Base-by-base conservation (phyloP, 2,113 vertebrate species). In the Rhizomys pruinosus region DNA sequence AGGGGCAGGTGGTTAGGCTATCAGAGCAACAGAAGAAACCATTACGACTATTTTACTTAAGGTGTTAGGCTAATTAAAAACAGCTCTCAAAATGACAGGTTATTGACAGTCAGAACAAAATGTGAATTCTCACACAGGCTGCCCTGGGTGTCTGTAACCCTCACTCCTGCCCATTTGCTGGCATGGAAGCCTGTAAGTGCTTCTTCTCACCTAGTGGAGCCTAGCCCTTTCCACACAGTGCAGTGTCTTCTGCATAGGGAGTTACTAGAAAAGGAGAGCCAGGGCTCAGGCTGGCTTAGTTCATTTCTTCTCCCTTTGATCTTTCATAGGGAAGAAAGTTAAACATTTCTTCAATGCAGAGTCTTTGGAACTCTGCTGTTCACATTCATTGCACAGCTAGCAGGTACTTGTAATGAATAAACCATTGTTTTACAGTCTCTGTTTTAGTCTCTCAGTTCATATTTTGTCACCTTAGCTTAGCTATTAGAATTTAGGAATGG, bases 401-500 rank as follows among this genome's bases (percentile, higher is more conserved):
- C n/a, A 1, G 86, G 42, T 94, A 73, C 76, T 74, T 89, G 34
- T 76, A 85, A 79, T 84, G 47, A 85, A 47, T 55, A 52, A 84
- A 82, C 42, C 84, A 23, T 64, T 86, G 10, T 81, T 77, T 91
- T 82, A 81, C 42, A 77, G 9, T 78, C 57, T 86, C 27, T 27
- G 16, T 92, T 71, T 92, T 25, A 39, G 0, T 66, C 94, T 92
- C 93, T 90, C 25, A 66, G 7, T 66, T 93, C 71, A 52, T 29
- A 57, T 66, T 39, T 57, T 92, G 52, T n/a, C 25, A 71, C 12
- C 44, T 76, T 79, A 44, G 12, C 34, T 76, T 82, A 22, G 84
- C 61, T 87, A 69, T 16, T 52, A 79, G 66, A 6, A 77, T 63
- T 84, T 93, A 89, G 61, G 27, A 20, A 16, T 0, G 68, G 10